Conservation (phyloP, 2,113 vertebrate genomes). For the Vidua chalybeata region DNA sequence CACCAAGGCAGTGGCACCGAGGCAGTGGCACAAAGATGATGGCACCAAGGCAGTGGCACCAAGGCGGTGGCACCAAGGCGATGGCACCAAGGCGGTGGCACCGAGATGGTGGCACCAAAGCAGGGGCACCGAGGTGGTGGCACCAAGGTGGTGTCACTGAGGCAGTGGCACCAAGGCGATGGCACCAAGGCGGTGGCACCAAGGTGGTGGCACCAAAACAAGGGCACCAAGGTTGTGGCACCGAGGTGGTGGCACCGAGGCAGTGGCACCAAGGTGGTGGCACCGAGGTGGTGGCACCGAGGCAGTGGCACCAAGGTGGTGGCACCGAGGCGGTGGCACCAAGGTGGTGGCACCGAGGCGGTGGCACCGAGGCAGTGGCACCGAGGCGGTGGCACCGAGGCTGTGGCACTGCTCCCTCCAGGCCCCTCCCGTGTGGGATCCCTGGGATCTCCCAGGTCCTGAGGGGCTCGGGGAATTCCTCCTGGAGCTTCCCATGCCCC, state of each 20-base stretch:
- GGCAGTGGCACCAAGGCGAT: neutral
- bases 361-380: too few relatives aligned
- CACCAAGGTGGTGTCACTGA: neutral
- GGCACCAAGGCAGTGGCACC: neutral
- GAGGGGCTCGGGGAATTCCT: neutral
- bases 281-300: neutral
- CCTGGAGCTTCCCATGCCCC: neutral
- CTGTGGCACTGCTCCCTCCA: too few relatives aligned
- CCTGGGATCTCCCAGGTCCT: neutral
- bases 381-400: too few relatives aligned
- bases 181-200: neutral
- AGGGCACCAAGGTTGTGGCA: neutral
- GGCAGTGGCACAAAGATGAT: neutral
- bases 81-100: neutral
- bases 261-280: neutral
- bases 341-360: neutral
- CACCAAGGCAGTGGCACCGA: neutral
- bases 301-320: neutral
- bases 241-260: neutral
- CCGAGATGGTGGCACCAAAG: neutral
- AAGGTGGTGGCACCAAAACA: neutral
- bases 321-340: neutral
- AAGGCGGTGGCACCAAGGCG: neutral
- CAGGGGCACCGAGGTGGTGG: neutral
- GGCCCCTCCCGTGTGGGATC: neutral